Base-by-base conservation (phyloP, 2,888 invertebrate genomes). In the Sturmia bella region DNA sequence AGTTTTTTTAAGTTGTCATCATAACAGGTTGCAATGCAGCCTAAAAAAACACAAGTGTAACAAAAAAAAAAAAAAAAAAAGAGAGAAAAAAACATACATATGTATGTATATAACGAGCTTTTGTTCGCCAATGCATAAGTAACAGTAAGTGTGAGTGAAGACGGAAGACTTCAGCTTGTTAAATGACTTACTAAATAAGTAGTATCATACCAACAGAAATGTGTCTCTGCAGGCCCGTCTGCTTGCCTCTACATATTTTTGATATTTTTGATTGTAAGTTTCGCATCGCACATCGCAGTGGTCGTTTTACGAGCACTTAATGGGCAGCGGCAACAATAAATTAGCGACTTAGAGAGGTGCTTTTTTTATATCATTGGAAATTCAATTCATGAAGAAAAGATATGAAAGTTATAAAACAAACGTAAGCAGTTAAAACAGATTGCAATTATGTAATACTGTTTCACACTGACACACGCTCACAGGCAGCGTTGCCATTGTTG, bases 101-200 rank as follows among this genome's bases (percentile, higher is more conserved):
- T 6, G 45, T 39, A 32, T 61, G 59, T 73, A 19, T 2, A 27
- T 54, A n/a, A n/a, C n/a, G n/a, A n/a, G n/a, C n/a, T n/a, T n/a
- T n/a, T n/a, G n/a, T n/a, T n/a, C n/a, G n/a, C n/a, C n/a, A n/a
- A n/a, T n/a, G n/a, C n/a, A n/a, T n/a, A 15, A 1, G 24, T 61
- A 52, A 19, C 19, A 24, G 15, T 1, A 17, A 15, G 15, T 63
- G 24, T 43, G n/a, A 41, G 27, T 52, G 59, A 59, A 75, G 75
- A 66, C 75, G 75, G 70, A 76, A 80, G 80, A 48, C 66, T 66
- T 59, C 70, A 70, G 75, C 70, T 75, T 75, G 57, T 61, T 59
- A 50, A 56, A 68, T 68, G 24, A 37, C 27, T 68, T 27, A n/a
- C n/a, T n/a, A n/a, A n/a, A n/a, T n/a, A 68, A 68, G 54, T 56